phyloP scores from a whole-genome alignment of 2,888 invertebrate genomes.

The Microctonus brassicae region DNA sequence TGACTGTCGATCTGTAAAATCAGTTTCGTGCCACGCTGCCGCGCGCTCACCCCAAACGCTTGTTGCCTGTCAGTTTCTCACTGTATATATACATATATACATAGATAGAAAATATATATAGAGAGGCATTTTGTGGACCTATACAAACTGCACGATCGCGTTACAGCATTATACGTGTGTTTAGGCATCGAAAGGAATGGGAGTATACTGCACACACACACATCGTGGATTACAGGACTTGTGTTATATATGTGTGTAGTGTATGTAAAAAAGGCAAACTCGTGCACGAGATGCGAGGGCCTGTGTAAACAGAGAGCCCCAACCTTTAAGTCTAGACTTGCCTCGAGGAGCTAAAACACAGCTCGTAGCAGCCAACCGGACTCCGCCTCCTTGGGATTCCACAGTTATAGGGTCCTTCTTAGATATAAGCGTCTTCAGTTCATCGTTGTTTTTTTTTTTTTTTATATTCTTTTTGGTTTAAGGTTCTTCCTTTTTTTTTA shows the following conservation, averaged over 20 bases:
- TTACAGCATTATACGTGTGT: not conserved
- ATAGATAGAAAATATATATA: not conserved
- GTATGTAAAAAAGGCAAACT: not conserved
- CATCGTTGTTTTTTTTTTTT: constrained; percentile 18
- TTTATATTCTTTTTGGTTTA: not conserved
- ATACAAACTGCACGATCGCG: not conserved
- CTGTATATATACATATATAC: not conserved
- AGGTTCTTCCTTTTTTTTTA: not conserved
- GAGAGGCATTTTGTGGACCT: not conserved
- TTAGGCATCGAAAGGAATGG: not conserved
- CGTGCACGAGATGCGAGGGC: constrained; percentile 28
- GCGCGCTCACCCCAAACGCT: constrained; percentile 1
- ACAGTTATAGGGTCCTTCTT: constrained; percentile 18
- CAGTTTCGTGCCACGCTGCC: constrained; percentile 38
- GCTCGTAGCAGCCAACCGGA: constrained; percentile 37
- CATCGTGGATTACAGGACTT: too few relatives aligned
- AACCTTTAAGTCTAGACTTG: constrained; percentile 44
- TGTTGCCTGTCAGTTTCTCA: constrained; percentile 24
- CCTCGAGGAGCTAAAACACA: constrained; percentile 45
- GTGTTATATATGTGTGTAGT: not conserved
- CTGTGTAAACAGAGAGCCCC: constrained; percentile 48
- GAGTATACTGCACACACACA: not conserved
- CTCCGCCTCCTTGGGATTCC: constrained; percentile 47
- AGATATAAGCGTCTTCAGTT: constrained; percentile 2
- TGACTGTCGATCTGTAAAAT: constrained; percentile 47